Evolutionary conservation across 2,888 invertebrate species (phyloP), one percentile per base, ranked within the genome.

Genomic region (Coleophora deauratella): DNA sequence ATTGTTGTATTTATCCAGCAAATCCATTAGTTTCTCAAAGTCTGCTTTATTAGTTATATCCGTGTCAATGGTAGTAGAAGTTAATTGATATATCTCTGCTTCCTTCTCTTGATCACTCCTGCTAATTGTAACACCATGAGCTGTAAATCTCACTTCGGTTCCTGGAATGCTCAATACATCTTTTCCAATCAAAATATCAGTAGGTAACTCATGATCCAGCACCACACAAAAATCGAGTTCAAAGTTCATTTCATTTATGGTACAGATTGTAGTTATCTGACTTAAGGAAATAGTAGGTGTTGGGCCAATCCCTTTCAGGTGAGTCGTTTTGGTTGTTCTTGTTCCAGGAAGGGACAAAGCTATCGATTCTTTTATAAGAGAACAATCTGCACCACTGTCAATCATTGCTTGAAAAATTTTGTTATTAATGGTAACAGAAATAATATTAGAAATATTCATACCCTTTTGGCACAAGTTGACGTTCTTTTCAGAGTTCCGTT

Each of bases 361-460:
- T 34, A 35, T 11, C 3, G 35, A 10, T 38, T 38, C 38, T 21
- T 38, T 38, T 15, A 40, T 30, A 13, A 40, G 13, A 28, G 40
- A 40, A 28, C 40, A 40, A 35, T 40, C 40, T 13, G 40, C 40
- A 35, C 40, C 40, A 28, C 21, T 35, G 15, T 40, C 40, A 15
- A 40, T 35, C 10, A 40, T 8, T 28, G 40, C 35, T 10, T 40
- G 28, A 34, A 30, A 40, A 6, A 4, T 9, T 8, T 32, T 38
- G n/a, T 38, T 15, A 10, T 32, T 10, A 11, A 38, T 32, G 10
- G 10, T 38, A 4, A 32, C 11, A 15, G 14, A n/a, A 32, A 38
- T n/a, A n/a, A n/a, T n/a, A n/a, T n/a, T n/a, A n/a, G n/a, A n/a
- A n/a, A n/a, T n/a, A n/a, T n/a, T n/a, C 15, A 38, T 30, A 37